Percentiles rank a stretch among this genome's conserved stretches.
Conservation (phyloP, 1,140 invertebrate species). For the Drosophila repleta region DNA sequence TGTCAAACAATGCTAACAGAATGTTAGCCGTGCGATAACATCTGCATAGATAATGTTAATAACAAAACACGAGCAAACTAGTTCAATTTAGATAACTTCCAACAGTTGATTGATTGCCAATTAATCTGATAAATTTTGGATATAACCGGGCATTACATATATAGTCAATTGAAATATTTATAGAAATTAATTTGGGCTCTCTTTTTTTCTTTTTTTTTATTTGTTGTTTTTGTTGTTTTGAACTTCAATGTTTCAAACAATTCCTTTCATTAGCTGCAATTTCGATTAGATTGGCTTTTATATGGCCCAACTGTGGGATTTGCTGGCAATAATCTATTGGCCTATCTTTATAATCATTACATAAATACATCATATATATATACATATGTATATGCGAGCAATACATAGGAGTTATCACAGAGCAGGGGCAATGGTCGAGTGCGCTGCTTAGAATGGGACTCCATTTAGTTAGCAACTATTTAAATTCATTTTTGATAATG, state of each 20-base stretch:
- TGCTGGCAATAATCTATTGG: constrained; percentile 22
- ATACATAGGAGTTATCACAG: background rate
- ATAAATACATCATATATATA: constrained; percentile 16
- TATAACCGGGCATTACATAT: background rate
- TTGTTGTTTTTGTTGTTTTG: background rate
- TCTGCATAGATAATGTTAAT: constrained; percentile 7
- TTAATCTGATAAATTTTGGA: background rate
- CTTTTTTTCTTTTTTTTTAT: too few species aligned
- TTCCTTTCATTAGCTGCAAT: constrained; percentile 19
- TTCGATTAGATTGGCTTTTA: constrained; percentile 46
- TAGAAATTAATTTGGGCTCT: too few species aligned
- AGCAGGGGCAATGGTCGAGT: constrained; percentile 17
- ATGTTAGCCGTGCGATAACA: background rate
- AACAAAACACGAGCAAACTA: background rate
- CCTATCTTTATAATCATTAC: constrained; percentile 54
- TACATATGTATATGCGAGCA: background rate
- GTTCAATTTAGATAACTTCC: constrained; percentile 3
- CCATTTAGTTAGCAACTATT: background rate
- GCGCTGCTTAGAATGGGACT: background rate
- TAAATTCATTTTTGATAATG: background rate
- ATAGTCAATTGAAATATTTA: constrained; percentile 2
- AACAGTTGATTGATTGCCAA: constrained; percentile 1
- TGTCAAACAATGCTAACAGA: too few species aligned
- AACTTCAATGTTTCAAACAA: background rate
- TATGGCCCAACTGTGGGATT: constrained; percentile 23